Base-by-base conservation (phyloP, 2,113 vertebrate genomes). In the Aptenodytes patagonicus region DNA sequence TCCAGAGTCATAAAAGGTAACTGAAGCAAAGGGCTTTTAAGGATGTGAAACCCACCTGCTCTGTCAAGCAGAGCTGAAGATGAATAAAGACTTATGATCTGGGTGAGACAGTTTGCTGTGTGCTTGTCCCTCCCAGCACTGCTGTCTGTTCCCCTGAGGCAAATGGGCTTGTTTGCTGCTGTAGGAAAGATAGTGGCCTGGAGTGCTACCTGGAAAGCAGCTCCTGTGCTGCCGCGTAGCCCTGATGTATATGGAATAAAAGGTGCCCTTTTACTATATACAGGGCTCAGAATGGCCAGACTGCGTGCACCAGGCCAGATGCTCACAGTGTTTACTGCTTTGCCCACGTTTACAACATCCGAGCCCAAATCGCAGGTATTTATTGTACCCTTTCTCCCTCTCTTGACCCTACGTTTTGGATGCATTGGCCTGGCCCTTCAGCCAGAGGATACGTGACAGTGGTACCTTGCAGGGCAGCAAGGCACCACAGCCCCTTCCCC, bases 21-120 rank as follows among this genome's bases (percentile, higher is more conserved):
- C 58, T 62, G 84, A 91, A 88, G 60, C 17, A 83, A 90, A 81
- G 47, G 54, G 38, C n/a, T 90, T 90, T 90, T 92, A 73, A 88
- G 89, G 47, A 55, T 42, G 15, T 60, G 38, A 86, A 83, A 65
- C 34, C 46, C 25, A 54, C 70, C 52, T 68, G 20, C 69, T 69
- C 66, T 66, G 52, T n/a, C 62, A 72, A 91, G 70, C 70, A 80
- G 85, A 79, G 58, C 58, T 86, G 49, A 72, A 93, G 66, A 32
- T 0, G 7, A 82, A 93, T 83, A 68, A 78, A 89, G 62, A 81
- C 71, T 83, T 58, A 62, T 2, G 25, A 62, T 80, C 32, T 83
- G 25, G 26, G 49, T 51, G 66, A 86, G 79, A 75, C 15, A 3
- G 7, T 83, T 89, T 86, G 71, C 72, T 71, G 34, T 4, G 2